Evolutionary conservation across 2,888 invertebrate genomes (phyloP).

Genomic region (Rutpela maculata): DNA sequence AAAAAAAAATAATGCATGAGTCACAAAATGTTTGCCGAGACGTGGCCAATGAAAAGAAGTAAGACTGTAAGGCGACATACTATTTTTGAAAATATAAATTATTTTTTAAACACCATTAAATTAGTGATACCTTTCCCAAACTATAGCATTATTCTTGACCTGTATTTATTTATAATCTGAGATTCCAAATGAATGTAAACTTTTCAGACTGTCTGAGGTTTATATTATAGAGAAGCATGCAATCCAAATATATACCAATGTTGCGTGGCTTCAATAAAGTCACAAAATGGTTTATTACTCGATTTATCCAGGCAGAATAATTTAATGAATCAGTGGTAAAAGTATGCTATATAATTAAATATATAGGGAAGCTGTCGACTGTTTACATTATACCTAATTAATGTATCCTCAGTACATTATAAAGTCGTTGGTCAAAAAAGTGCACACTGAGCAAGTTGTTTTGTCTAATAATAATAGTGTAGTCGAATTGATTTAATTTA

Average conservation of each 20-base stretch:
- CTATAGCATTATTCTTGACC: neutral
- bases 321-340: constrained; percentile 1
- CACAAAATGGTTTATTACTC: constrained; percentile 12
- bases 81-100: too few species aligned
- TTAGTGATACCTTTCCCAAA: neutral
- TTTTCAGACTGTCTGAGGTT: constrained; percentile 13
- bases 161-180: neutral
- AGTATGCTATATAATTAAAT: neutral
- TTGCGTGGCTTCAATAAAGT: constrained; percentile 30
- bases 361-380: neutral
- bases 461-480: too few species aligned
- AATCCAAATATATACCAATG: constrained; percentile 31
- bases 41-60: too few species aligned
- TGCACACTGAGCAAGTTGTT: too few species aligned
- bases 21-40: too few species aligned
- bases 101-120: too few species aligned
- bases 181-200: neutral
- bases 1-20: too few species aligned
- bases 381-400: too few species aligned
- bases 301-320: neutral
- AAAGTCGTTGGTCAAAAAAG: too few species aligned
- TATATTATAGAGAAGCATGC: constrained; percentile 24
- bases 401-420: too few species aligned
- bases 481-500: too few species aligned
- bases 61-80: too few species aligned